Evolutionary conservation across 2,113 vertebrate species (phyloP).

Genomic region (Centropus bengalensis): DNA sequence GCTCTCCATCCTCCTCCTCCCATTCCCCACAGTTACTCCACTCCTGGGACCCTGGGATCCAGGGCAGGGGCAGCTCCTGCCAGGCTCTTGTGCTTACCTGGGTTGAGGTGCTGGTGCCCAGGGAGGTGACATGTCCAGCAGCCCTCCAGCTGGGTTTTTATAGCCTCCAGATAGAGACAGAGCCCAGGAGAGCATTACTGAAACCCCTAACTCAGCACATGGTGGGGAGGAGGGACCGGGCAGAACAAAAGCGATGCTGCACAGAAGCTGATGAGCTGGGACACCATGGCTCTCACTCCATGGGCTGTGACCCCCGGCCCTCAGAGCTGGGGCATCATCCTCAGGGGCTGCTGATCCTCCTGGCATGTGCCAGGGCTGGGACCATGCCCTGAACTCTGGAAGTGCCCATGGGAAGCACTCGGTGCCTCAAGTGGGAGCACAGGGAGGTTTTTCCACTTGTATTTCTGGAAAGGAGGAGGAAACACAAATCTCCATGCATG

Average conservation of each 20-base stretch:
- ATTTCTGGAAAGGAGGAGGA: neutral
- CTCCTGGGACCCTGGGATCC: neutral
- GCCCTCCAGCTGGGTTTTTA: slow-evolving; percentile 58
- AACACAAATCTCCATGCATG: neutral
- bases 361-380: accelerated
- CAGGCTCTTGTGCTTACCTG: neutral
- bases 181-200: slow-evolving; percentile 40
- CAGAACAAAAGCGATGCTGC: slow-evolving; percentile 31
- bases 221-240: slow-evolving; percentile 45
- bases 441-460: neutral
- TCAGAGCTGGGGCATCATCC: accelerated
- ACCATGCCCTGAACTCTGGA: neutral
- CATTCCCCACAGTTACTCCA: accelerated
- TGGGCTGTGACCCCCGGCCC: neutral
- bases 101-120: neutral
- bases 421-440: accelerated
- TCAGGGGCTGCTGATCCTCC: accelerated
- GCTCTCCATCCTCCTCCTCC: neutral
- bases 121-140: neutral
- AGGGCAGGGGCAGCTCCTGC: neutral
- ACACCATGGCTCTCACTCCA: slow-evolving; percentile 1
- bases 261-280: slow-evolving; percentile 73
- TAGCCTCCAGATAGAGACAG: slow-evolving; percentile 63
- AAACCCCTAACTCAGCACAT: slow-evolving; percentile 73
- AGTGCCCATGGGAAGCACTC: neutral